These are phyloP conservation scores for Semotilus atromaculatus DNA, from an alignment of 2,797 vertebrate genomes.

Conservation along the genomic window DNA sequence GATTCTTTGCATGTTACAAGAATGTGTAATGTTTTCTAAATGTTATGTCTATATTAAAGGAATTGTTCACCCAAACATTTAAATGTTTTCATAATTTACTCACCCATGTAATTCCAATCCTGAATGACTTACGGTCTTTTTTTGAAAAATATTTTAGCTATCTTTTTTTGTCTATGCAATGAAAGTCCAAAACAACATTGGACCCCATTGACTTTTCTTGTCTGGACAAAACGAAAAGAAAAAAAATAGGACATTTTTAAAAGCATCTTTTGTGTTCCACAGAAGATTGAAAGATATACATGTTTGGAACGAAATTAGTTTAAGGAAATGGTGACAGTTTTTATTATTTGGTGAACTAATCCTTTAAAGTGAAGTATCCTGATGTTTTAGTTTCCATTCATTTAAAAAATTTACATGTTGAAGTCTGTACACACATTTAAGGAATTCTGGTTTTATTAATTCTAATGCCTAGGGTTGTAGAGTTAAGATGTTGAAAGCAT, in stretches of 20 bases:
- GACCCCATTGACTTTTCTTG: neutral
- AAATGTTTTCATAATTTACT: neutral
- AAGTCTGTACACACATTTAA: slow-evolving; percentile 64
- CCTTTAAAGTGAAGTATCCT: neutral
- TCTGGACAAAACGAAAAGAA: neutral
- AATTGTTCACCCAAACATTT: neutral
- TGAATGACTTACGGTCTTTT: neutral
- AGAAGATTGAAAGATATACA: neutral
- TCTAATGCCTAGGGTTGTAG: neutral
- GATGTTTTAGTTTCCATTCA: slow-evolving; percentile 56
- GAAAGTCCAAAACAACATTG: neutral
- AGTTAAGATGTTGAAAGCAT: neutral
- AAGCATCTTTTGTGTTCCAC: neutral
- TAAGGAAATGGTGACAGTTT: neutral
- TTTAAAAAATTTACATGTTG: slow-evolving; percentile 65
- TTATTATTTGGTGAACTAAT: neutral
- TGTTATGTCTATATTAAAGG: neutral
- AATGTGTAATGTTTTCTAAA: neutral
- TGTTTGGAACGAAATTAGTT: neutral
- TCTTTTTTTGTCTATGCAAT: neutral
- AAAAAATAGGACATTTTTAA: neutral
- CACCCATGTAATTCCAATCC: neutral
- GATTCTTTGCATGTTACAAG: neutral
- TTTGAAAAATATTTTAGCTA: neutral
- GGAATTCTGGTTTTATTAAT: slow-evolving; percentile 8